Evolutionary conservation across 37 sponge, comb jelly and placozoan genomes (phyloP).

Genomic region (Oopsacas minuta): DNA sequence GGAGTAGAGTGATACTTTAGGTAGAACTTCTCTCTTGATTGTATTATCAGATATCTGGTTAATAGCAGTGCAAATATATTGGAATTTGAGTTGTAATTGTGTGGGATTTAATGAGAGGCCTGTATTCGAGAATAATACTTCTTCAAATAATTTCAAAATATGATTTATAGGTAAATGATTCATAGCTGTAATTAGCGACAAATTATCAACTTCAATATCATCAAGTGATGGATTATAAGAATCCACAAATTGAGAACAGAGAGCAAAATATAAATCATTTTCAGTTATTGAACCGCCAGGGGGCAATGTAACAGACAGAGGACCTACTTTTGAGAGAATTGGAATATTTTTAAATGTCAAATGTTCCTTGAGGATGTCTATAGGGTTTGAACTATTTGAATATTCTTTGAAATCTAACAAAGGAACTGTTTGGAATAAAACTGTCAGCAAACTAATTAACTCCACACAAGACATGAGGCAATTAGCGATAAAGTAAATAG

Average conservation of each 20-base stretch:
- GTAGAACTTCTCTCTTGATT: background rate
- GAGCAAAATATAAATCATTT: background rate
- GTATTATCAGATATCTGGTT: background rate
- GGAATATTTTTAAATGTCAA: slow-evolving; percentile 1
- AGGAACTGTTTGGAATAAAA: background rate
- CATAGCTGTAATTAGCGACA: background rate
- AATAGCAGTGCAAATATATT: slow-evolving; percentile 5
- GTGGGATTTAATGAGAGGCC: background rate
- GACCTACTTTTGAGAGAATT: background rate
- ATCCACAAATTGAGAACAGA: background rate
- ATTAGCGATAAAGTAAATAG: background rate
- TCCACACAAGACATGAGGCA: background rate
- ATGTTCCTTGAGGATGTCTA: background rate
- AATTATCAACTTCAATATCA: background rate
- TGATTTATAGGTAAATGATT: background rate
- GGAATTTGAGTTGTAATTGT: slow-evolving; percentile 10
- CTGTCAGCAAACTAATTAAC: background rate
- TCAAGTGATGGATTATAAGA: background rate
- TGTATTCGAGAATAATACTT: background rate
- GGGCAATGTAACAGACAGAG: background rate
- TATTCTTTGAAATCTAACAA: background rate
- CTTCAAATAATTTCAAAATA: background rate
- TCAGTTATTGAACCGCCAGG: background rate
- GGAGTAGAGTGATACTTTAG: background rate
- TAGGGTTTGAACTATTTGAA: background rate